A percentile compares a stretch with the other conserved stretches of the same genome.
Conservation (phyloP, 2,797 vertebrate species). For the Gallirallus australis region DNA sequence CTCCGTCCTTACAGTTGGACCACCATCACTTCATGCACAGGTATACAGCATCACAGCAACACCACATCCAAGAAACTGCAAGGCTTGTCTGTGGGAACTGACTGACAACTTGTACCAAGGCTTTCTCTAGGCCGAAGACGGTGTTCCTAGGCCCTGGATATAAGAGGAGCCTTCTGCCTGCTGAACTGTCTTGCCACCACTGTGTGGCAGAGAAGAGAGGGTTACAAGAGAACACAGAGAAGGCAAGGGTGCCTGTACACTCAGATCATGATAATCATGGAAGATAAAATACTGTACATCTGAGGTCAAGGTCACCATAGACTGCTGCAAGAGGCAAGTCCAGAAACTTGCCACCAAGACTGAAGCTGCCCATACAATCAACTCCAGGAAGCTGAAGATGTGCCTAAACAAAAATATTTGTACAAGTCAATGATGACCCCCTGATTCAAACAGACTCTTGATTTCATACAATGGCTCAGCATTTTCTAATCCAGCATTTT, state of each 20-base stretch:
- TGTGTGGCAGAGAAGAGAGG: neutral
- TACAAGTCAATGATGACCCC: neutral
- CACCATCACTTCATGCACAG: neutral
- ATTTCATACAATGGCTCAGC: neutral
- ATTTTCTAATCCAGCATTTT: neutral
- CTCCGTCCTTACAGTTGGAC: neutral
- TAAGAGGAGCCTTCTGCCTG: neutral
- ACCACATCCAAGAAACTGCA: neutral
- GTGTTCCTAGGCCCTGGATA: neutral
- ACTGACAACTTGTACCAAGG: neutral
- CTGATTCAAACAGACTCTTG: neutral
- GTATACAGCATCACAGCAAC: neutral
- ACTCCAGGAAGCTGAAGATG: neutral
- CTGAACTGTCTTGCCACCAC: neutral
- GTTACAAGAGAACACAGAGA: neutral
- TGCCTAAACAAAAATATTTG: neutral
- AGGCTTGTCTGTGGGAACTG: neutral
- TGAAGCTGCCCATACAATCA: neutral
- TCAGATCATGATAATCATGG: neutral
- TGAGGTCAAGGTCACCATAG: neutral
- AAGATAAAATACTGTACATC: neutral
- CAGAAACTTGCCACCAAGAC: neutral
- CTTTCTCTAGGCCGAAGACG: neutral
- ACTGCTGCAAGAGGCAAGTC: neutral
- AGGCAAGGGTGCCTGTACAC: neutral